Evolutionary conservation across 1,140 invertebrate genomes (phyloP).

Genomic region (Cylas formicarius): DNA sequence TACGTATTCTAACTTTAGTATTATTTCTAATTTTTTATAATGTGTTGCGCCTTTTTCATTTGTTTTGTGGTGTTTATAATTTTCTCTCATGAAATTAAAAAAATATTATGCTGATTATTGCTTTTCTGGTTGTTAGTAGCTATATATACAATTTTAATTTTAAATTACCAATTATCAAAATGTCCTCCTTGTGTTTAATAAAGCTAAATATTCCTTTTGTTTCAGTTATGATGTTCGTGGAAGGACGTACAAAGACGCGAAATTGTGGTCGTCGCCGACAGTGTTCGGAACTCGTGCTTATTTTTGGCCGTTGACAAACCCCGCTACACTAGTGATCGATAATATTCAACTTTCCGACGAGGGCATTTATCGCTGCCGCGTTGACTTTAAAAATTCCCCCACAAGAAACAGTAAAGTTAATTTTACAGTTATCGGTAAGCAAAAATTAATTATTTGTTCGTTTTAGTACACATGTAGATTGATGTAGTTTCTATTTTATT

Average conservation of each 20-base stretch:
- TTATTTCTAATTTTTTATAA: too few species aligned
- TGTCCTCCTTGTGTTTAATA: not conserved
- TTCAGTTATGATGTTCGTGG: conserved; percentile 76
- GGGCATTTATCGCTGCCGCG: conserved; percentile 77
- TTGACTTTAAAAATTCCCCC: conserved; percentile 81
- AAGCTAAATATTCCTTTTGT: conserved; percentile 28
- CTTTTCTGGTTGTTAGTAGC: too few species aligned
- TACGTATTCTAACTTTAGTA: too few species aligned
- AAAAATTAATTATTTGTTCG: too few species aligned
- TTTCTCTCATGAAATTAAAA: too few species aligned
- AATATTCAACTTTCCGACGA: conserved; percentile 65
- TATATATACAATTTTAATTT: too few species aligned
- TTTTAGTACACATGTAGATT: too few species aligned
- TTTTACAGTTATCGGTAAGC: conserved; percentile 80
- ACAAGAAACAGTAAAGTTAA: conserved; percentile 79
- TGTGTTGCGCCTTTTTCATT: too few species aligned
- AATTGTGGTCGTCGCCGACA: conserved; percentile 69
- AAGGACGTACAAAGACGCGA: conserved; percentile 60
- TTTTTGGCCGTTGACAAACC: conserved; percentile 61
- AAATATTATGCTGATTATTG: too few species aligned
- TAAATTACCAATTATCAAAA: too few species aligned
- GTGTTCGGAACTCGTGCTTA: conserved; percentile 70
- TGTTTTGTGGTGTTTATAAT: too few species aligned
- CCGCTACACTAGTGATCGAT: conserved; percentile 65
- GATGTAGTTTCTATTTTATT: too few species aligned